These are phyloP conservation scores for Cuniculus paca DNA, from an alignment of 2,797 vertebrate genomes.

Conservation along the genomic window DNA sequence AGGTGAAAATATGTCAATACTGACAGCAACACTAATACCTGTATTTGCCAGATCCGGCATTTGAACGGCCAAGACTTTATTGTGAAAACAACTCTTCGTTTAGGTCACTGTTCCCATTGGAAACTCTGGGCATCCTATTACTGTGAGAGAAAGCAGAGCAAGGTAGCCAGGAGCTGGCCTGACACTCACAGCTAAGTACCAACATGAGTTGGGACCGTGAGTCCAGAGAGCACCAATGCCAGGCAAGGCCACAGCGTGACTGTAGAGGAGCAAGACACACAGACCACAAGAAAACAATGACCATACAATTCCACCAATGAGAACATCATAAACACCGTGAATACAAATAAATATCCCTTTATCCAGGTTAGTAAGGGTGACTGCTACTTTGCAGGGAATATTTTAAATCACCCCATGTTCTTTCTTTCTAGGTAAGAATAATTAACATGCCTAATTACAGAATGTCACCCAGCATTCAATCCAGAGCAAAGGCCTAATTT, in stretches of 20 bases:
- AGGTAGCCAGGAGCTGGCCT: background rate
- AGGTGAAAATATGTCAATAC: background rate
- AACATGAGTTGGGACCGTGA: background rate
- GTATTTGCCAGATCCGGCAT: background rate
- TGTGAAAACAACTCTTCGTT: constrained; percentile 40
- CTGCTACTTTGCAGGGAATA: background rate
- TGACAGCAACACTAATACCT: background rate
- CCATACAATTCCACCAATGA: background rate
- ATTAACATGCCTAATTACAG: background rate
- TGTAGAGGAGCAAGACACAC: background rate
- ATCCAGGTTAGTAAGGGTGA: background rate
- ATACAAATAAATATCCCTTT: background rate
- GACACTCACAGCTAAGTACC: background rate
- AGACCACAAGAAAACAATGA: background rate
- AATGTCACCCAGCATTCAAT: background rate
- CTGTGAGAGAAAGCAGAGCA: background rate
- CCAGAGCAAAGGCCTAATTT: background rate
- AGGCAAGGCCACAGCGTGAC: background rate
- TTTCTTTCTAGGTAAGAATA: constrained; percentile 30
- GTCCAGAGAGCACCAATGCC: background rate
- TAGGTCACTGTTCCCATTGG: background rate
- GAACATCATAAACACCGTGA: background rate
- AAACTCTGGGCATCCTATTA: background rate
- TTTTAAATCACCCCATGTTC: background rate
- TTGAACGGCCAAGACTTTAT: background rate